phyloP scores from a whole-genome alignment of 2,113 vertebrate species.

The Empidonax traillii region DNA sequence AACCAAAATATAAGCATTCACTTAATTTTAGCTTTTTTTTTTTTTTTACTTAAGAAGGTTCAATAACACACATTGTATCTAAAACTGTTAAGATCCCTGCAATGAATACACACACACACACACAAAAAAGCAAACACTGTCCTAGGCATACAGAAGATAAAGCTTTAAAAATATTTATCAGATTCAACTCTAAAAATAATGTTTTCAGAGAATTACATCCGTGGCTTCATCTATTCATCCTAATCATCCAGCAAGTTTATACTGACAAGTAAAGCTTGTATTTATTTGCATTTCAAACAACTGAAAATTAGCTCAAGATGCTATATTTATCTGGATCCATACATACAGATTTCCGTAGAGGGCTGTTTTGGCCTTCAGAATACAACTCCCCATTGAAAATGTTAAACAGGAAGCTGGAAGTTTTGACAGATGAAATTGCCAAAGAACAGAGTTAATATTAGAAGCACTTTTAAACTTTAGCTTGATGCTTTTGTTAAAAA shows the following conservation, averaged over 20 bases:
- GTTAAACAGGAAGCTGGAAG: background rate
- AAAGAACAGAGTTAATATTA: background rate
- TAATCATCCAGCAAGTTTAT: background rate
- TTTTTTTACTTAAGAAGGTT: background rate
- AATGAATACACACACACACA: background rate
- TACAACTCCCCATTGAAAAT: background rate
- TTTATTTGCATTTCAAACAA: conserved; percentile 14
- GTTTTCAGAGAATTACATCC: background rate
- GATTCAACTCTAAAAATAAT: background rate
- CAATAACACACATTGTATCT: background rate
- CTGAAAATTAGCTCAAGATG: background rate
- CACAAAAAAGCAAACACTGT: background rate
- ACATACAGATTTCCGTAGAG: background rate
- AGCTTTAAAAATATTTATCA: background rate
- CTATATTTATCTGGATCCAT: background rate
- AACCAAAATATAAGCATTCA: background rate
- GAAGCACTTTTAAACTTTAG: background rate
- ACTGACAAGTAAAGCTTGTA: background rate
- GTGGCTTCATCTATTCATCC: background rate
- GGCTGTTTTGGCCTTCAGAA: background rate
- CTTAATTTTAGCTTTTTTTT: background rate
- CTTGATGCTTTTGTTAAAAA: background rate
- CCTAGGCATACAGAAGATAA: background rate
- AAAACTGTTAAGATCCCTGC: background rate
- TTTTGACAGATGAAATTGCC: background rate